Percentiles rank a stretch among this genome's conserved stretches.
These are phyloP conservation scores for Oryzias javanicus DNA, from an alignment of 2,113 vertebrate genomes.

Conservation along the genomic window DNA sequence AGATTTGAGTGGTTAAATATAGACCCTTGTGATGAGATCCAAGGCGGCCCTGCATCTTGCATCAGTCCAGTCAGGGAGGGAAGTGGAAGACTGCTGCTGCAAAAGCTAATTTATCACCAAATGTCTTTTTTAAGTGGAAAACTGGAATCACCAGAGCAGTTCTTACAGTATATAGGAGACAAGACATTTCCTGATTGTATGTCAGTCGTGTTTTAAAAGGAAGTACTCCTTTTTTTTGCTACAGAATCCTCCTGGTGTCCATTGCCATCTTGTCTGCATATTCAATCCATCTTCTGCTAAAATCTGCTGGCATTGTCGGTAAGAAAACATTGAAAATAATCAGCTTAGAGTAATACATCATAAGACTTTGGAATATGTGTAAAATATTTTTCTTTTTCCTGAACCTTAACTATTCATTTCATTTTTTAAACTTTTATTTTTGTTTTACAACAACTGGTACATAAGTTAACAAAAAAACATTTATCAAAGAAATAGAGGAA, in stretches of 20 bases:
- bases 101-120: conserved; percentile 14
- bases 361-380: too few species aligned
- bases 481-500: too few species aligned
- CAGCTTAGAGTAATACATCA: too few species aligned
- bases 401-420: too few species aligned
- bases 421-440: too few species aligned
- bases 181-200: neutral
- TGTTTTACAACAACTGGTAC: too few species aligned
- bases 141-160: neutral
- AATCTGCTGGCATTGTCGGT: conserved; percentile 84
- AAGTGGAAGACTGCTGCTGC: conserved; percentile 5
- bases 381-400: too few species aligned
- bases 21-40: conserved; percentile 61
- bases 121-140: conserved; percentile 7
- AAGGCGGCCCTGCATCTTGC: conserved; percentile 53
- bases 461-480: too few species aligned
- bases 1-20: conserved; percentile 72
- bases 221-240: conserved; percentile 16
- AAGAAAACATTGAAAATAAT: conserved; percentile 10
- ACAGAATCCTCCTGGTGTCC: conserved; percentile 79
- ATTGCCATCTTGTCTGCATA: conserved; percentile 85
- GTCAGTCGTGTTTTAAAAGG: neutral
- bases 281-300: conserved; percentile 87
- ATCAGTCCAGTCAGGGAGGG: conserved; percentile 39
- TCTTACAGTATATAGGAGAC: neutral